Conservation (phyloP, 2,113 vertebrate species). For the Stigmatopora argus region DNA sequence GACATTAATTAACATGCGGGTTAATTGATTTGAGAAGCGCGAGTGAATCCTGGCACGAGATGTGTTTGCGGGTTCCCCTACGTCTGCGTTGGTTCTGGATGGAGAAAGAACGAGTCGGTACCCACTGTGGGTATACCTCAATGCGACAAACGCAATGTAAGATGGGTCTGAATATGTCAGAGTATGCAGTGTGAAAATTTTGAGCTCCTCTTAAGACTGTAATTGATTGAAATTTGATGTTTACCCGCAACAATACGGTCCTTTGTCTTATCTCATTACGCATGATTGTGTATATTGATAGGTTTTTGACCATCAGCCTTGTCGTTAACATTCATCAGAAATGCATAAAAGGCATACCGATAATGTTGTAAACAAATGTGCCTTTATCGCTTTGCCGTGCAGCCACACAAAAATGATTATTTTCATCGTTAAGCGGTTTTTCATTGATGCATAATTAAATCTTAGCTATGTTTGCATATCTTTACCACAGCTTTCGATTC, state of each 20-base stretch:
- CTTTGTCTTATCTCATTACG: conserved; percentile 38
- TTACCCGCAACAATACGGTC: conserved; percentile 50
- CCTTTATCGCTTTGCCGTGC: conserved; percentile 23
- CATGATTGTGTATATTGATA: conserved; percentile 13
- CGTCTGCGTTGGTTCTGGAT: conserved; percentile 57
- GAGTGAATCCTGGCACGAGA: conserved; percentile 31
- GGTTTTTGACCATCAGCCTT: conserved; percentile 19
- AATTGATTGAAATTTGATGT: conserved; percentile 60
- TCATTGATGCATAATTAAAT: conserved; percentile 45
- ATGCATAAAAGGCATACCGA: conserved; percentile 12
- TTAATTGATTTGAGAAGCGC: conserved; percentile 95
- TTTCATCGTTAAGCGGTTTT: conserved; percentile 28
- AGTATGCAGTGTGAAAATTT: conserved; percentile 37
- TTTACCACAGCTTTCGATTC: conserved; percentile 31
- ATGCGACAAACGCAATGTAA: conserved; percentile 35
- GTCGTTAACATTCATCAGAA: conserved; percentile 12
- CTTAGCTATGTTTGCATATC: conserved; percentile 24
- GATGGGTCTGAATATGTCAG: conserved; percentile 22
- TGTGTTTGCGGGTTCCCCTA: conserved; percentile 50
- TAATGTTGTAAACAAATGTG: conserved; percentile 19
- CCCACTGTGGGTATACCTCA: conserved; percentile 37
- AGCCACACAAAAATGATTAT: conserved; percentile 21
- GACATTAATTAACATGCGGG: conserved; percentile 96
- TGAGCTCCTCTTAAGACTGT: conserved; percentile 66
- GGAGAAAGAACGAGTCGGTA: conserved; percentile 43